Evolutionary conservation across 2,888 invertebrate genomes (phyloP).

Genomic region (Chesias legatella): DNA sequence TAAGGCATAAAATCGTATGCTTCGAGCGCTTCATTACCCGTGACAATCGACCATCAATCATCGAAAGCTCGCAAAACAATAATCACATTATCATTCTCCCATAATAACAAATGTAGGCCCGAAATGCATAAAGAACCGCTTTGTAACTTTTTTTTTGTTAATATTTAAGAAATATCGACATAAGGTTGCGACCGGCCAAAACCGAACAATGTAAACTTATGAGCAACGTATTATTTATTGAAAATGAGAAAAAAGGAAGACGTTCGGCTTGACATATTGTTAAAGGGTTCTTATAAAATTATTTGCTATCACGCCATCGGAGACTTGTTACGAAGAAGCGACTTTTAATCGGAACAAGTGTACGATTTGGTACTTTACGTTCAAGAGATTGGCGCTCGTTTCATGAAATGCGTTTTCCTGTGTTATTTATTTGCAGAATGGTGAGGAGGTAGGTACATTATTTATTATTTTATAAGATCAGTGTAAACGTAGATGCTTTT

Average conservation of each 20-base stretch:
- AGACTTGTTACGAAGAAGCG: conserved; percentile 61
- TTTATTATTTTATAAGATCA: too few species aligned
- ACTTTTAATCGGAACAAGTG: conserved; percentile 55
- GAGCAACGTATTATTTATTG: conserved; percentile 75
- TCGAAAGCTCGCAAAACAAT: conserved; percentile 75
- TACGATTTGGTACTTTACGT: conserved; percentile 39
- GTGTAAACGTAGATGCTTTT: too few species aligned
- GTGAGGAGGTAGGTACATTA: too few species aligned
- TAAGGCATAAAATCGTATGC: conserved; percentile 52
- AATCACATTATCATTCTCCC: conserved; percentile 78
- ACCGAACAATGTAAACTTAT: conserved; percentile 77
- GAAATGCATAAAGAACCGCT: conserved; percentile 75
- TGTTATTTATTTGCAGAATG: too few species aligned
- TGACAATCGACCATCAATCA: conserved; percentile 76
- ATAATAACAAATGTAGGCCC: conserved; percentile 74
- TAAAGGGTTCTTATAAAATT: conserved; percentile 76
- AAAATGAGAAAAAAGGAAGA: conserved; percentile 64
- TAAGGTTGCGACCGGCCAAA: conserved; percentile 57
- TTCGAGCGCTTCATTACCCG: conserved; percentile 70
- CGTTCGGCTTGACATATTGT: conserved; percentile 73
- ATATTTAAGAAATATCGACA: conserved; percentile 69
- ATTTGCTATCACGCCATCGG: conserved; percentile 78
- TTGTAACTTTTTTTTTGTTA: conserved; percentile 59
- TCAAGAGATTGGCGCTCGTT: conserved; percentile 8
- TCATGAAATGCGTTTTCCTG: too few species aligned